Evolutionary conservation across 2,797 vertebrate species (phyloP).

Genomic region (Okamejei kenojei): DNA sequence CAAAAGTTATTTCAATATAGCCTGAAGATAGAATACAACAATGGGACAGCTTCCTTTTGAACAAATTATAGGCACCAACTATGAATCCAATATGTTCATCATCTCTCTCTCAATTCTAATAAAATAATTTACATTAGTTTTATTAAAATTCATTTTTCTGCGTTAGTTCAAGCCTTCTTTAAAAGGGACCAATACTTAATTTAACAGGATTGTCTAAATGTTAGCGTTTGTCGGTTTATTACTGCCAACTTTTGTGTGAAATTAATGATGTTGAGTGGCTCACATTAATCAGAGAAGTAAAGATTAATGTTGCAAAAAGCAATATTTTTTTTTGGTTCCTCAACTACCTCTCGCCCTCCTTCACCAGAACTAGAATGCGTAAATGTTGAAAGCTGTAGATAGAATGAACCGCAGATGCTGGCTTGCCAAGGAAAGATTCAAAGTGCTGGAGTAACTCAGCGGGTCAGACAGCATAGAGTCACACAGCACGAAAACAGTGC

Average conservation of each 20-base stretch:
- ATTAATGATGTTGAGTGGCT: neutral
- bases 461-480: too few relatives aligned
- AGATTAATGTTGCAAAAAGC: slow-evolving; percentile 13
- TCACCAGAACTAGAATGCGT: neutral
- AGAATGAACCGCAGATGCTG: too few relatives aligned
- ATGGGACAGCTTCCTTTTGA: slow-evolving; percentile 46
- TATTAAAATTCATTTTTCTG: slow-evolving; percentile 50
- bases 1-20: slow-evolving; percentile 47
- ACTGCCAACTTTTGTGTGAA: neutral
- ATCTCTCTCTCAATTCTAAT: slow-evolving; percentile 44
- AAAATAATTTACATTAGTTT: slow-evolving; percentile 48
- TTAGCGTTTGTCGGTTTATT: neutral
- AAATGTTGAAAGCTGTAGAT: neutral
- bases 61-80: slow-evolving; percentile 44
- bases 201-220: slow-evolving; percentile 34
- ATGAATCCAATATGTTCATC: slow-evolving; percentile 46
- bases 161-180: slow-evolving; percentile 48
- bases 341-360: neutral
- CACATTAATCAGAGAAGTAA: neutral
- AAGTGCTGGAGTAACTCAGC: too few relatives aligned
- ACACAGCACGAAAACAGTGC: too few relatives aligned
- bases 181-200: slow-evolving; percentile 44
- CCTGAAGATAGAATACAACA: slow-evolving; percentile 44
- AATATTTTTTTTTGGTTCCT: slow-evolving; percentile 18
- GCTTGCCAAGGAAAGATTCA: too few relatives aligned